Conservation (phyloP, 1,140 invertebrate genomes). For the Lanistes nyassanus region DNA sequence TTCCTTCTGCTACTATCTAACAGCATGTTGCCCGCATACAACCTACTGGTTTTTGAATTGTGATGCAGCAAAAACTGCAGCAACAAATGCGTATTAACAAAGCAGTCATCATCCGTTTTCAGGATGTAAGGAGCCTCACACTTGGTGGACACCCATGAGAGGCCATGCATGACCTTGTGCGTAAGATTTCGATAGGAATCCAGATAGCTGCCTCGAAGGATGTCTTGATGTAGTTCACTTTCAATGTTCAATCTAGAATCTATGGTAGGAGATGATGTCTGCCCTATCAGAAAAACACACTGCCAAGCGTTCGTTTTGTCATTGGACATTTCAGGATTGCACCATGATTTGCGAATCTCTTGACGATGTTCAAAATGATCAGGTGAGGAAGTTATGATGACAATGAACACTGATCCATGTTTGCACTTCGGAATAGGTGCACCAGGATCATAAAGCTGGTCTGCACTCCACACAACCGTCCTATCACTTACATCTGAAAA, state of each 20-base stretch:
- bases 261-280: constrained; percentile 16
- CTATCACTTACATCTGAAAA: background rate
- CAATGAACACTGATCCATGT: constrained; percentile 34
- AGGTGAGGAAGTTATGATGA: constrained; percentile 52
- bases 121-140: constrained; percentile 45
- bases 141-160: constrained; percentile 40
- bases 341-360: constrained; percentile 53
- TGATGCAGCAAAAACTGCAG: constrained; percentile 45
- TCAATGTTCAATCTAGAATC: constrained; percentile 33
- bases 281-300: constrained; percentile 56
- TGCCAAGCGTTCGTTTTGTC: constrained; percentile 37
- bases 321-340: constrained; percentile 34
- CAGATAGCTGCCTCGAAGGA: constrained; percentile 52
- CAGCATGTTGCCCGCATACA: constrained; percentile 53
- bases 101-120: constrained; percentile 61
- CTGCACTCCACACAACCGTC: constrained; percentile 42
- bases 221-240: constrained; percentile 38
- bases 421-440: constrained; percentile 34
- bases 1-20: constrained; percentile 31
- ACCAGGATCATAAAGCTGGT: constrained; percentile 26
- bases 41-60: constrained; percentile 28
- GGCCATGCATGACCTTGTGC: constrained; percentile 51
- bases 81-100: constrained; percentile 51
- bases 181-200: constrained; percentile 58
- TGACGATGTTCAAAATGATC: constrained; percentile 40